Percentiles rank a stretch among this genome's conserved stretches.
Conservation (phyloP, 30 jellyfish, hydroid and myxozoan species). For the Hydractinia symbiolongicarpus region DNA sequence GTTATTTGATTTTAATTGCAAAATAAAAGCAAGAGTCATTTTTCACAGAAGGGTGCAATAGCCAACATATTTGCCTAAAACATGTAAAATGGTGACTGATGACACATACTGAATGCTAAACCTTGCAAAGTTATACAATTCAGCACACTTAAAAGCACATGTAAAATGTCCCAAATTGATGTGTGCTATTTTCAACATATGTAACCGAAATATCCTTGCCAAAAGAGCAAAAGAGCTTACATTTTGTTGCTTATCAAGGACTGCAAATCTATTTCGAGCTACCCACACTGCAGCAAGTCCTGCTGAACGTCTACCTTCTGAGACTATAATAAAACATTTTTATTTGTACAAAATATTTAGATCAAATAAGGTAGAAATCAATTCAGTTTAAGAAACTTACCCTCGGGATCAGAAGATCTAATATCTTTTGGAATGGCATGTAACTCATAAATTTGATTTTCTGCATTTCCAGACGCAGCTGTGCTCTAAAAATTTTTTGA, state of each 20-base stretch:
- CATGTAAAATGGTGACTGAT: no score
- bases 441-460: slow-evolving; percentile 63
- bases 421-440: slow-evolving; percentile 88
- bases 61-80: no score
- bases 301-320: slow-evolving; percentile 88
- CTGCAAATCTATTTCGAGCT: slow-evolving; percentile 95
- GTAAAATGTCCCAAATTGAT: no score
- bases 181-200: no score
- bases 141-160: not conserved
- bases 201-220: no score
- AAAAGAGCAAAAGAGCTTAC: slow-evolving; percentile 34
- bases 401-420: slow-evolving; percentile 79
- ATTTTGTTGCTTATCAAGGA: slow-evolving; percentile 77
- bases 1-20: no score
- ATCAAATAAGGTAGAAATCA: not conserved
- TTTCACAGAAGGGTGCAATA: no score
- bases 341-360: not conserved
- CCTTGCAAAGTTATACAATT: not conserved
- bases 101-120: not conserved
- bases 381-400: slow-evolving; percentile 19
- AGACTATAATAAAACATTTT: slow-evolving; percentile 29
- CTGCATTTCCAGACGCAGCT: slow-evolving; percentile 44
- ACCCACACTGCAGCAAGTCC: slow-evolving; percentile 95
- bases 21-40: no score
- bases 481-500: slow-evolving; percentile 39